Evolutionary conservation across 1,140 invertebrate genomes (phyloP).

Genomic region (Thaumatotibia leucotreta): DNA sequence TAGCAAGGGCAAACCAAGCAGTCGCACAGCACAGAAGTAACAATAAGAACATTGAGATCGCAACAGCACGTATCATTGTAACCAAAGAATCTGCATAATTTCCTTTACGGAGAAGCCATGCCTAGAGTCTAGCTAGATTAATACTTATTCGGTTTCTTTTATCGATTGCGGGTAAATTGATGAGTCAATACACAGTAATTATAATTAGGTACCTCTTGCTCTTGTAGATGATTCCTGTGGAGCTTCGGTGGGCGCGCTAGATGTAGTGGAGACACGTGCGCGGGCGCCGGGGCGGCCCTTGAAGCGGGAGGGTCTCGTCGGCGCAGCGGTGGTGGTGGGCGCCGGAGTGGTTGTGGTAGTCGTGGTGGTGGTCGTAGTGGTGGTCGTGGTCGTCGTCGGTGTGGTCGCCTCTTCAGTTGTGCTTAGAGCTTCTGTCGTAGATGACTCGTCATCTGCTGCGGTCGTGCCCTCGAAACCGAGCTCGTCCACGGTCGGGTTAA

Average conservation of each 20-base stretch:
- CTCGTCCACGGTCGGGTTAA: constrained; percentile 70
- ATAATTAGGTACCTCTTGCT: constrained; percentile 51
- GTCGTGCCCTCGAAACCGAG: constrained; percentile 63
- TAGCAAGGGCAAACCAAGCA: not conserved
- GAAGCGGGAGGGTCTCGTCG: constrained; percentile 62
- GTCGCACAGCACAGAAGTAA: not conserved
- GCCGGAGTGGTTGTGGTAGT: constrained; percentile 76
- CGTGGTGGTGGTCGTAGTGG: constrained; percentile 76
- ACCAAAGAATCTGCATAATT: no score
- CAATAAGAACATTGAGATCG: not conserved
- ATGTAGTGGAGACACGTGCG: constrained; percentile 39
- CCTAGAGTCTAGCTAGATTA: no score
- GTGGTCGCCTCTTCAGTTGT: constrained; percentile 79
- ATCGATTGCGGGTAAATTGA: not conserved
- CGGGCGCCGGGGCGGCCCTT: constrained; percentile 52
- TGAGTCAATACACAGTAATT: constrained; percentile 21
- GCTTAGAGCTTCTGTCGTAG: constrained; percentile 61
- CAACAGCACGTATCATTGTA: not conserved
- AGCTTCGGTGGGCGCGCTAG: constrained; percentile 54
- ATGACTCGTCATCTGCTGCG: constrained; percentile 37
- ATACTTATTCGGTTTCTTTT: no score
- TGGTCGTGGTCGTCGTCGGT: constrained; percentile 77
- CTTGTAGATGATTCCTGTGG: constrained; percentile 59
- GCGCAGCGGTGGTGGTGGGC: constrained; percentile 48
- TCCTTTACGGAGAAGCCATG: no score